Percentiles rank a stretch among this genome's conserved stretches.
These are phyloP conservation scores for Candoia aspera DNA, from an alignment of 2,113 vertebrate genomes.

Conservation along the genomic window DNA sequence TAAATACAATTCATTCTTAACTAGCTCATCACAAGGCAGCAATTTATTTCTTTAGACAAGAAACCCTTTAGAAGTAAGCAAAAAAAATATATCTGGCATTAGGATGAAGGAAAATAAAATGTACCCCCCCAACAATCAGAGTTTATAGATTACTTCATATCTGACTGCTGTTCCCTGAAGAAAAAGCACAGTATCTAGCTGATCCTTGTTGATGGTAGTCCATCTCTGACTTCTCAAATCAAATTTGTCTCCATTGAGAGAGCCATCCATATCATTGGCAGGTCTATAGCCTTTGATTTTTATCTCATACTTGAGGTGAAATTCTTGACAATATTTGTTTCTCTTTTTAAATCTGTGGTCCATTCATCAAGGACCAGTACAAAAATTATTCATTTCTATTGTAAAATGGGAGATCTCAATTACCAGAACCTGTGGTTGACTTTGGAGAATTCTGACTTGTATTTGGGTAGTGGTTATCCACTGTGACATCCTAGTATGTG, in stretches of 20 bases:
- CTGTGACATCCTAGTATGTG: slow-evolving; percentile 40
- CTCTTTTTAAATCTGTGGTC: slow-evolving; percentile 67
- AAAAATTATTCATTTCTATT: slow-evolving; percentile 68
- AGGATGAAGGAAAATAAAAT: slow-evolving; percentile 64
- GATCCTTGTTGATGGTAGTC: slow-evolving; percentile 62
- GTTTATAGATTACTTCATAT: slow-evolving; percentile 69
- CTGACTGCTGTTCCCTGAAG: slow-evolving; percentile 54
- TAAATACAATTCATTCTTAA: slow-evolving; percentile 20
- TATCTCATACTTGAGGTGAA: slow-evolving; percentile 67
- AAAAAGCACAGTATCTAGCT: slow-evolving; percentile 71
- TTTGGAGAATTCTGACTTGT: slow-evolving; percentile 53
- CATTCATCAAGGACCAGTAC: slow-evolving; percentile 64
- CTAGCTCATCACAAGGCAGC: not conserved
- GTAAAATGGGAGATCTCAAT: slow-evolving; percentile 56
- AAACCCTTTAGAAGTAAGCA: slow-evolving; percentile 42
- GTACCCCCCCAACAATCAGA: too few species aligned
- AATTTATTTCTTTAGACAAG: slow-evolving; percentile 28
- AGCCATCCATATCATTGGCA: slow-evolving; percentile 55
- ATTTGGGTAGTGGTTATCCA: slow-evolving; percentile 61
- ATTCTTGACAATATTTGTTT: slow-evolving; percentile 70
- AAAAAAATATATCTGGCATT: slow-evolving; percentile 43
- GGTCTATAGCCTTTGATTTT: slow-evolving; percentile 60
- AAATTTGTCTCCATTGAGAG: slow-evolving; percentile 67
- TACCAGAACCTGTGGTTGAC: slow-evolving; percentile 65
- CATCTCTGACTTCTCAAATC: slow-evolving; percentile 54